Base-by-base conservation (phyloP, 2,888 invertebrate genomes). In the Chromoteleia sp. region DNA sequence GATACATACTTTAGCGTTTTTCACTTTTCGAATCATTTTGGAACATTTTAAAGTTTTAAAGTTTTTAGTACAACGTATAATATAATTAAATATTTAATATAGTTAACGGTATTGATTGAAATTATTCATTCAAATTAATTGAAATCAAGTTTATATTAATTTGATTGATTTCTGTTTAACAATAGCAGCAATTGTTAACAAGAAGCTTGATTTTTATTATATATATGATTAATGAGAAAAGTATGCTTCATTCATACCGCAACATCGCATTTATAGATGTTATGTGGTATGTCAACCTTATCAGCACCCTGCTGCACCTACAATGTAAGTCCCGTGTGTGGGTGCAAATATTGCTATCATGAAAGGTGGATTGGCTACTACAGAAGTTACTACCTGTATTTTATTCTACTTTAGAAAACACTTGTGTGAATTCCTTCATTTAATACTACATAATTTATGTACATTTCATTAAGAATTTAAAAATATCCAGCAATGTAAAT, bases 261-360 rank as follows among this genome's bases (percentile, higher is more conserved):
- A 17, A 59, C 50, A 54, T 65, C 17, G 41, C 56, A 48, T 74
- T 67, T 76, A 76, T 67, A 59, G 50, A 52, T 58, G 59, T 76
- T 59, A 67, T 58, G 59, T 58, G 67, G 50, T 59, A 50, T 59
- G 67, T 65, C 75, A 76, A 45, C 68, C 43, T 76, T 77, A 70
- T 77, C 77, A 63, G 70, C 76, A 70, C 63, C 63, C 61, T 54
- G 63, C 63, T 70, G 63, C 63, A 70, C 43, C 56, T 77, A 63
- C 68, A 77, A 70, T 70, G 77, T 70, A 36, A 56, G 61, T 36
- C 12, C 14, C 41, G 19, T 15, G 63, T 77, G 77, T 70, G 77
- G 77, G 77, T 70, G 77, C 77, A 63, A 77, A 70, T 77, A 63
- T 63, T 70, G 68, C 77, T 63, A 70, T 77, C 77, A 59, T 50